These are phyloP conservation scores for Ammospiza caudacuta DNA, from an alignment of 2,113 vertebrate genomes.

Conservation along the genomic window DNA sequence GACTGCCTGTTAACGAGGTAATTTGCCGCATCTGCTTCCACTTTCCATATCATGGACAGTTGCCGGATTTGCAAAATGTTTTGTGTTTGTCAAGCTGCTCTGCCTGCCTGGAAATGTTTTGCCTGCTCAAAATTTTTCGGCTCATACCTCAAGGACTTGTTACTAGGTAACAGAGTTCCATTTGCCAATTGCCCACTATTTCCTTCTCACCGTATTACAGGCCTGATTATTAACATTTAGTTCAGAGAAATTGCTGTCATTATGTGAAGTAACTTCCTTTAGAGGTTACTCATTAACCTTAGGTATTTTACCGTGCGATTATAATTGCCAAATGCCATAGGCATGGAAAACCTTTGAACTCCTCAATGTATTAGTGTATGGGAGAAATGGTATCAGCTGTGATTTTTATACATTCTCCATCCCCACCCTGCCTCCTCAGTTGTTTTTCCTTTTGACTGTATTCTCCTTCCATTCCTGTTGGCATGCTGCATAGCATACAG, in stretches of 20 bases:
- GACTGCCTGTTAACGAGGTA: constrained; percentile 63
- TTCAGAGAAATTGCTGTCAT: constrained; percentile 96
- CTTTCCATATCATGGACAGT: constrained; percentile 69
- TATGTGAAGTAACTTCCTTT: constrained; percentile 95
- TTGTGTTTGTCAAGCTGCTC: constrained; percentile 76
- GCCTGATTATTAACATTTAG: constrained; percentile 93
- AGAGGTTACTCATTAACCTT: constrained; percentile 92
- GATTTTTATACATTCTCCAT: constrained; percentile 46
- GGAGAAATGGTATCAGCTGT: constrained; percentile 66
- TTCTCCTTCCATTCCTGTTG: neutral
- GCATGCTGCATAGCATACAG: neutral
- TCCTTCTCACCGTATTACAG: constrained; percentile 86
- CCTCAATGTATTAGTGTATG: constrained; percentile 71
- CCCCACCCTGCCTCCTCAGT: neutral
- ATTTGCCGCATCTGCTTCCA: constrained; percentile 78
- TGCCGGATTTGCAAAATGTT: constrained; percentile 71
- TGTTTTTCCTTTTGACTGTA: constrained; percentile 27
- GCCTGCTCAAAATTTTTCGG: constrained; percentile 64
- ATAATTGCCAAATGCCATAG: constrained; percentile 89
- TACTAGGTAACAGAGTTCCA: constrained; percentile 88
- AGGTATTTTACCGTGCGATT: constrained; percentile 90
- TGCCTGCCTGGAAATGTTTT: constrained; percentile 70
- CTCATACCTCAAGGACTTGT: constrained; percentile 75
- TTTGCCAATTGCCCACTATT: constrained; percentile 88
- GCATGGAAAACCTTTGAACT: constrained; percentile 87